Base-by-base conservation (phyloP, 2,113 vertebrate genomes). In the Todiramphus chloris region DNA sequence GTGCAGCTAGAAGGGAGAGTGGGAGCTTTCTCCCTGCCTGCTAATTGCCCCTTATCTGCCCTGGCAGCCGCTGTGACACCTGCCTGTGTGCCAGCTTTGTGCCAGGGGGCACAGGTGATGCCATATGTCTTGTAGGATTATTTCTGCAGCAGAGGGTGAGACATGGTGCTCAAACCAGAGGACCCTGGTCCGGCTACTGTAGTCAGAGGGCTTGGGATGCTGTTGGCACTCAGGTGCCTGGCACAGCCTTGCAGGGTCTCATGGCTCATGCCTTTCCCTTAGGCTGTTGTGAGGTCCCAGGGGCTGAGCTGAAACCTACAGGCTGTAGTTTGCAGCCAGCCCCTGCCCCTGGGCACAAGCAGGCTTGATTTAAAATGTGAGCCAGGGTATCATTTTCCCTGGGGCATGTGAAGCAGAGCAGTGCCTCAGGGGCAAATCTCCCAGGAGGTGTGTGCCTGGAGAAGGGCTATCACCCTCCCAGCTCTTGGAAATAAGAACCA, bases 201-300 rank as follows among this genome's bases (percentile, higher is more conserved):
- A 83, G 67, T 48, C 35, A 14, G 51, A 28, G 9, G 25, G 6
- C 41, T 72, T 1, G 9, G 25, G 35, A 11, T 80, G 25, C 50
- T 93, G 72, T 89, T 0, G 2, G 31, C 30, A 44, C 30, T 43
- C 16, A 8, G 16, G 62, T 72, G 28, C 33, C 33, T 63, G 24
- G 24, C 19, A 31, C 0, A 0, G 62, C 21, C 24, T 28, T 31
- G 55, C 8, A 6, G 12, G 9, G 3, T 16, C 53, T 55, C 16
- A 30, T 55, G 9, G 3, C 9, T 75, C 37, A 8, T 43, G 23
- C 41, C 11, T 78, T 84, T 81, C 30, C 39, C 44, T 53, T 55
- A 37, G 10, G 16, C 28, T 67, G 16, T 63, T 79, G 46, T 3
- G 2, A 19, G 21, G 11, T 88, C 30, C 37, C 21, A 5, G 33